These are phyloP conservation scores for Isaurus tuberculatus DNA, from an alignment of 92 coral and sea anemone species.

Conservation along the genomic window DNA sequence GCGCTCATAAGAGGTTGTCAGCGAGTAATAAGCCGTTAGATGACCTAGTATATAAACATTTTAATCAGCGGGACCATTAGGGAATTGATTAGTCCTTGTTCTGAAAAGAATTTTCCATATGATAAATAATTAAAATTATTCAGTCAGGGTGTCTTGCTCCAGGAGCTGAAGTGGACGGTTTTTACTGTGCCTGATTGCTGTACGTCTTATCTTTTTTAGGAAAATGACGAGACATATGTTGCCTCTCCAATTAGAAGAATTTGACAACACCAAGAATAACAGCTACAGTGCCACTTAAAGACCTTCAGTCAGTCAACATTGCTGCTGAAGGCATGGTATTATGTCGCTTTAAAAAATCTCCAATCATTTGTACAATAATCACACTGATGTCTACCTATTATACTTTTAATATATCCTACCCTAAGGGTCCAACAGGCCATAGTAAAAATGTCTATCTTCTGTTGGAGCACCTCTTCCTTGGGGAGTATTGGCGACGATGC, in stretches of 20 bases:
- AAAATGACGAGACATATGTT: constrained; percentile 7
- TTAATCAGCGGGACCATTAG: no score
- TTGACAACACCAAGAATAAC: background rate
- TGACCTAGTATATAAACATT: no score
- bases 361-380: background rate
- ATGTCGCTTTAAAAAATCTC: background rate
- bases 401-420: background rate
- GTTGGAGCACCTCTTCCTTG: background rate
- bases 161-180: constrained; percentile 8
- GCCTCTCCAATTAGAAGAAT: background rate
- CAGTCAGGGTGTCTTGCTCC: background rate
- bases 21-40: no score
- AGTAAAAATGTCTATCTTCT: constrained; percentile 1
- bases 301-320: background rate
- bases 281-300: background rate
- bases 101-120: background rate
- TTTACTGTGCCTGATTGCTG: constrained; percentile 4
- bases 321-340: constrained; percentile 12
- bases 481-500: background rate
- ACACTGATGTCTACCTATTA: constrained; percentile 12
- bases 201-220: background rate
- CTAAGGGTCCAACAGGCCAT: constrained; percentile 6
- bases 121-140: constrained; percentile 3
- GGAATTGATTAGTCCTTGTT: background rate
- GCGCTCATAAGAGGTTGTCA: no score